Conservation (phyloP, 92 coral and sea anemone species). For the Montipora capitata region DNA sequence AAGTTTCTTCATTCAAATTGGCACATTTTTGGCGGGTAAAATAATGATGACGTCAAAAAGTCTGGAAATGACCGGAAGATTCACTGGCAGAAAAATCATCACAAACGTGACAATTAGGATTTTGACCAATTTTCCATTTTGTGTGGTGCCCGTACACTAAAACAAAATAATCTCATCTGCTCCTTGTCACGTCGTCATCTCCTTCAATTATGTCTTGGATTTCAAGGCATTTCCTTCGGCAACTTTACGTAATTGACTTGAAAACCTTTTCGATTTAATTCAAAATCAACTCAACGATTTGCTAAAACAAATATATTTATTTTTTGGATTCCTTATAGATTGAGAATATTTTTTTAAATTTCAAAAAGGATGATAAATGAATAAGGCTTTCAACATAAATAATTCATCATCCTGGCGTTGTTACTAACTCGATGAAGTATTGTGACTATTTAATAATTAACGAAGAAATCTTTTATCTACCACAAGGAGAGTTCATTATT, state of each 20-base stretch:
- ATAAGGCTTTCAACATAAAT: conserved; percentile 31
- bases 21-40: conserved; percentile 49
- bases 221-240: not conserved
- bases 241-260: too few species aligned
- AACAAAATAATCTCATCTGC: conserved; percentile 16
- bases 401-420: conserved; percentile 16
- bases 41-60: conserved; percentile 36
- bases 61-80: conserved; percentile 73
- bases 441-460: conserved; percentile 32
- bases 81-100: conserved; percentile 19
- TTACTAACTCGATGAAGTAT: conserved; percentile 2
- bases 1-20: conserved; percentile 37
- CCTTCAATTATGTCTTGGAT: not conserved
- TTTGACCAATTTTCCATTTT: not conserved
- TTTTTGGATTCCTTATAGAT: too few species aligned
- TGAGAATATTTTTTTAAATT: not conserved
- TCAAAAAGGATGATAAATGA: conserved; percentile 9
- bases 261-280: not conserved
- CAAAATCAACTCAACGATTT: not conserved
- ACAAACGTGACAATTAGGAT: conserved; percentile 13
- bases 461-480: conserved; percentile 6
- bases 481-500: not conserved
- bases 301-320: too few species aligned
- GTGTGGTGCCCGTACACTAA: not conserved
- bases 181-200: conserved; percentile 24